These are phyloP conservation scores for Lordiphosa stackelbergi DNA, from an alignment of 1,140 invertebrate species.

Conservation along the genomic window DNA sequence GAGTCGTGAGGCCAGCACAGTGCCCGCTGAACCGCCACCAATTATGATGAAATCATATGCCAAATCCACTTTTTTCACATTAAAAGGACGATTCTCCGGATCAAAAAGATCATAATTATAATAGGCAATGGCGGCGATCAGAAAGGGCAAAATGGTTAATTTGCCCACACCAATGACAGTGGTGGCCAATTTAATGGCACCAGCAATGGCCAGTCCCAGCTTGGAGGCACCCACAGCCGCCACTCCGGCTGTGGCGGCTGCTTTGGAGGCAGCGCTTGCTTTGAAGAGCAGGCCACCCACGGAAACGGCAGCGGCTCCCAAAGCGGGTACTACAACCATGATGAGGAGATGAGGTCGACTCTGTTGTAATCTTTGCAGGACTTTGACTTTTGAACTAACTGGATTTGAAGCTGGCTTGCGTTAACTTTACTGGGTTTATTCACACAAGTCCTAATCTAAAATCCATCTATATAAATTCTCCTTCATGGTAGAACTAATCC, in stretches of 20 bases:
- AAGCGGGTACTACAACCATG: slow-evolving; percentile 67
- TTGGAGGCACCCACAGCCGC: slow-evolving; percentile 67
- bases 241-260: slow-evolving; percentile 62
- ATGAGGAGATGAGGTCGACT: neutral
- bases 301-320: slow-evolving; percentile 65
- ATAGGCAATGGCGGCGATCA: slow-evolving; percentile 88
- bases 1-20: slow-evolving; percentile 90
- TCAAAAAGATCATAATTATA: slow-evolving; percentile 92
- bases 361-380: neutral
- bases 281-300: slow-evolving; percentile 70
- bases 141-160: slow-evolving; percentile 85
- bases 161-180: slow-evolving; percentile 84
- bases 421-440: too few relatives aligned
- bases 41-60: slow-evolving; percentile 90
- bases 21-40: slow-evolving; percentile 91
- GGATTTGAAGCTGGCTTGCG: too few relatives aligned
- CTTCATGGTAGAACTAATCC: neutral
- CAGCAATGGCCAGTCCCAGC: slow-evolving; percentile 78
- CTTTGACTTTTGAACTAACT: neutral
- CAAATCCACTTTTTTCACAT: slow-evolving; percentile 80
- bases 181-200: slow-evolving; percentile 84
- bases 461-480: too few relatives aligned
- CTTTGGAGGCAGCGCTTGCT: slow-evolving; percentile 66
- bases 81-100: slow-evolving; percentile 88
- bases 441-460: too few relatives aligned